Percentiles rank a stretch among this genome's conserved stretches.
phyloP scores from a whole-genome alignment of 1,140 invertebrate species.

The Drosophila auraria region DNA sequence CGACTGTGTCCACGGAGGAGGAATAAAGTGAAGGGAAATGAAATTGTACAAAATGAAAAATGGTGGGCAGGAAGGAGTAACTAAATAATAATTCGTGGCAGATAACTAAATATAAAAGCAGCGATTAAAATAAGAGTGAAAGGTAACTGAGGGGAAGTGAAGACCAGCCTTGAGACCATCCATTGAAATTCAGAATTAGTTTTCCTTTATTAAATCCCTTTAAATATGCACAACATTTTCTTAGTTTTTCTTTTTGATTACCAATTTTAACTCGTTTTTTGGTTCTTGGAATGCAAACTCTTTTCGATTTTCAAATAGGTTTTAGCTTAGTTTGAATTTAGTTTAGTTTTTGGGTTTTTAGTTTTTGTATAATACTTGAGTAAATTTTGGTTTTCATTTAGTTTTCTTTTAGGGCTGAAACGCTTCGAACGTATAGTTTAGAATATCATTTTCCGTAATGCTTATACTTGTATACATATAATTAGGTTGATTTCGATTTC shows the following conservation, averaged over 20 bases:
- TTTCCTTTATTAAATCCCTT: constrained; percentile 79
- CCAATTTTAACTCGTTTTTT: constrained; percentile 64
- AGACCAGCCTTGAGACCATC: not conserved
- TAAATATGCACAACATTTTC: constrained; percentile 82
- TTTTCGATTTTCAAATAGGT: constrained; percentile 18
- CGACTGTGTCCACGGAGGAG: constrained; percentile 85
- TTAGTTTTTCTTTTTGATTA: constrained; percentile 74
- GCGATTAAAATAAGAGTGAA: not conserved
- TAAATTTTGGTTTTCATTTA: constrained; percentile 59
- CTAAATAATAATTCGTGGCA: not conserved
- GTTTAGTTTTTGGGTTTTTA: constrained; percentile 23
- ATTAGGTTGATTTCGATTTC: constrained; percentile 26
- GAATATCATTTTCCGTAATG: constrained; percentile 67
- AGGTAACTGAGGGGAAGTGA: not conserved
- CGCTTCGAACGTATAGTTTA: constrained; percentile 80
- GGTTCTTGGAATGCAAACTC: constrained; percentile 78
- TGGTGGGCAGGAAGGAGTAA: not conserved
- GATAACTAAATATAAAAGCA: not conserved
- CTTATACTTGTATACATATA: constrained; percentile 50
- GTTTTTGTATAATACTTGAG: constrained; percentile 70
- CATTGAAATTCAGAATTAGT: constrained; percentile 40
- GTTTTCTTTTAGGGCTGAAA: constrained; percentile 59
- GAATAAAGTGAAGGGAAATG: constrained; percentile 25
- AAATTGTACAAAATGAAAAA: constrained; percentile 42
- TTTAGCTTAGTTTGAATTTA: constrained; percentile 22